Base-by-base conservation (phyloP, 1,140 invertebrate genomes). In the Gonioctena quinquepunctata region DNA sequence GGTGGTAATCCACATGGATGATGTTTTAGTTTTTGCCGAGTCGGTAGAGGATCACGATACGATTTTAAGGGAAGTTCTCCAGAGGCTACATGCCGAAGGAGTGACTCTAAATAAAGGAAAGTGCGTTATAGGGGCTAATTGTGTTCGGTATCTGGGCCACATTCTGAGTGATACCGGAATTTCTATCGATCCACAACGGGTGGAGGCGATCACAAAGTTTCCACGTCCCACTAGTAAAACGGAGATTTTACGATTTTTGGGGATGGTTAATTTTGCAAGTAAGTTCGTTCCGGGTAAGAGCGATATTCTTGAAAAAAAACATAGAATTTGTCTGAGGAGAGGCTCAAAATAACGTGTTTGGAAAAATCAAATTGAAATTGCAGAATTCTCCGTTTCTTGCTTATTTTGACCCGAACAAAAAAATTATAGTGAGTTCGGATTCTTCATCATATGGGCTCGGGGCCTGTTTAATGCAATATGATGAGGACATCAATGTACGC, bases 401-500 rank as follows among this genome's bases (percentile, higher is more conserved):
- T 7, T 18, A 22, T 4, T 62, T 18, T 62, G 18, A 62, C 1
- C 16, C 28, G 13, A 48, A 18, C 33, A 42, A 50, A 50, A 25
- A 50, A 8, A 63, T 23, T 7, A 25, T 59, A 6, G 28, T 63
- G 3, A 23, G 19, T 7, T 26, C 56, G 8, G 66, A 68, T 61
- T 7, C 60, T 3, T 22, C 28, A 3, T 56, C n/a, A 8, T 70
- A 33, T 60, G 63, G 62, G 50, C n/a, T 56, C 11, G 68, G 63
- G n/a, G 62, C 21, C 5, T 19, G 22, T 5, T 64, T 63, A 28
- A 27, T 23, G 28, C 26, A 70, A 66, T n/a, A n/a, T n/a, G n/a
- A n/a, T n/a, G n/a, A n/a, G n/a, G n/a, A n/a, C n/a, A n/a, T n/a
- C n/a, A n/a, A n/a, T n/a, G n/a, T n/a, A n/a, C n/a, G n/a, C n/a